Evolutionary conservation across 2,888 invertebrate species (phyloP).

Genomic region (Eupithecia subfuscata): DNA sequence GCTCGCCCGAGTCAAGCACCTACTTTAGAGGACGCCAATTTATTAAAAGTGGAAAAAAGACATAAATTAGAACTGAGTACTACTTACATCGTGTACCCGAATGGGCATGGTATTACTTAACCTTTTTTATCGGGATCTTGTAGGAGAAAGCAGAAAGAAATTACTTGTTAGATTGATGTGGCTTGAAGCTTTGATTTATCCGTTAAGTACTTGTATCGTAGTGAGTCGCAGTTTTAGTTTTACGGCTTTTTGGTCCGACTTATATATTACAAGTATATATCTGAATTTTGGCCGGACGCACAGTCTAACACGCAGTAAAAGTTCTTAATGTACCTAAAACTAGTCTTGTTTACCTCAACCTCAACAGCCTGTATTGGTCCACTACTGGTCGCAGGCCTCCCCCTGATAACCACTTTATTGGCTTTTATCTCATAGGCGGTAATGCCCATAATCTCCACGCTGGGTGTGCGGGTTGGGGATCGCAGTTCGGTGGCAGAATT

Average conservation of each 20-base stretch:
- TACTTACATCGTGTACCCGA: constrained; percentile 21
- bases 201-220: constrained; percentile 11
- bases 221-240: neutral
- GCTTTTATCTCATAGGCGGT: no score
- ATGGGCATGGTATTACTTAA: constrained; percentile 21
- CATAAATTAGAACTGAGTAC: constrained; percentile 28
- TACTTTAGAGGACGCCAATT: constrained; percentile 8
- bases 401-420: no score
- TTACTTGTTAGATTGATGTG: constrained; percentile 28
- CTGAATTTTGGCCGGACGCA: neutral
- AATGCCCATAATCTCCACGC: no score
- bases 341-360: no score
- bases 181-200: constrained; percentile 23
- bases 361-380: no score
- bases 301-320: no score
- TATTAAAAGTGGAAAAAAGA: constrained; percentile 17
- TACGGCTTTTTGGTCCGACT: neutral
- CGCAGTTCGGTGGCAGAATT: no score
- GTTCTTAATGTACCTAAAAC: no score
- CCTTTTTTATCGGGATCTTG: constrained; percentile 30
- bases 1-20: neutral
- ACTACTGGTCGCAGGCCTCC: no score
- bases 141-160: constrained; percentile 23
- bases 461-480: no score
- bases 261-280: neutral